A percentile compares a stretch with the other conserved stretches of the same genome.
These are phyloP conservation scores for Miichthys miiuy DNA, from an alignment of 2,797 vertebrate genomes.

Conservation along the genomic window DNA sequence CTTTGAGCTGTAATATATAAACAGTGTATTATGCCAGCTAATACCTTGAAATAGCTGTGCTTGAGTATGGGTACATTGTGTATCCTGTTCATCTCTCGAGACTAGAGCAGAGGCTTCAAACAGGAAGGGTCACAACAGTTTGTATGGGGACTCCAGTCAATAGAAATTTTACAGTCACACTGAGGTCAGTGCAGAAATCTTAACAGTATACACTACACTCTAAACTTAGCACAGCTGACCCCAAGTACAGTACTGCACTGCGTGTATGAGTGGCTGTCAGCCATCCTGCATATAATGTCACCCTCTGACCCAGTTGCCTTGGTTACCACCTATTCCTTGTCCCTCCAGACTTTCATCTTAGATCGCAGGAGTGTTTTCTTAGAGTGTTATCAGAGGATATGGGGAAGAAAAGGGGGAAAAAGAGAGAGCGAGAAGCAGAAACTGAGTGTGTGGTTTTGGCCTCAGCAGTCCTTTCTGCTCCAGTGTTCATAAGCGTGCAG, in stretches of 20 bases:
- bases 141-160: constrained; percentile 35
- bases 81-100: constrained; percentile 23
- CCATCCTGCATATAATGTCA: constrained; percentile 53
- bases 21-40: constrained; percentile 5
- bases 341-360: constrained; percentile 48
- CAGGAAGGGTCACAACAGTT: constrained; percentile 22
- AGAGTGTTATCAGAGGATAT: constrained; percentile 25
- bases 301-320: constrained; percentile 74
- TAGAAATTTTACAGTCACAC: constrained; percentile 42
- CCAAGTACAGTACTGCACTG: constrained; percentile 24
- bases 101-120: constrained; percentile 14
- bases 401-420: constrained; percentile 16
- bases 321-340: constrained; percentile 63
- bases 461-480: constrained; percentile 30
- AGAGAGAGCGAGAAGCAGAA: constrained; percentile 11
- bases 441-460: constrained; percentile 31
- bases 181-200: constrained; percentile 41
- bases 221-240: constrained; percentile 40
- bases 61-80: constrained; percentile 10
- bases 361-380: constrained; percentile 56
- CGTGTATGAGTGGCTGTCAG: constrained; percentile 61
- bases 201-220: constrained; percentile 22
- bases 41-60: constrained; percentile 39
- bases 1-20: constrained; percentile 29
- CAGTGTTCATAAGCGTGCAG: constrained; percentile 27